These are phyloP conservation scores for Sander vitreus DNA, from an alignment of 2,113 vertebrate species.

Conservation along the genomic window DNA sequence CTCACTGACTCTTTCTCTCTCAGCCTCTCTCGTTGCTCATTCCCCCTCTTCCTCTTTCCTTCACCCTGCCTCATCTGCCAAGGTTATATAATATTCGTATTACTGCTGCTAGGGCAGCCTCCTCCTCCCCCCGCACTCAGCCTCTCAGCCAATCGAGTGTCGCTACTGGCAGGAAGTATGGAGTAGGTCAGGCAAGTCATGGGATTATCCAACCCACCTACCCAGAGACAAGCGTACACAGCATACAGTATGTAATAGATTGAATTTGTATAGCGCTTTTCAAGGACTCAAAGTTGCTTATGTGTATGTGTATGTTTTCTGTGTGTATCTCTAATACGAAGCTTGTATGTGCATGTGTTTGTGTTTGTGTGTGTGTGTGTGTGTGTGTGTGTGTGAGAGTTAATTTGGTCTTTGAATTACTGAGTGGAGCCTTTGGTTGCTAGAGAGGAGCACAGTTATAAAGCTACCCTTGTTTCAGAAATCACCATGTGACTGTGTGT, in stretches of 20 bases:
- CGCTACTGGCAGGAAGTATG: conserved; percentile 59
- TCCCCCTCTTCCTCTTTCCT: conserved; percentile 25
- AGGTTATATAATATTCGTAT: conserved; percentile 77
- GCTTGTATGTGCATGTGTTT: background rate
- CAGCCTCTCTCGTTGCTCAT: conserved; percentile 13
- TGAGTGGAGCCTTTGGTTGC: conserved; percentile 52
- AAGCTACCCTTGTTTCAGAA: conserved; percentile 71
- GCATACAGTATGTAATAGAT: background rate
- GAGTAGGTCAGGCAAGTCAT: conserved; percentile 80
- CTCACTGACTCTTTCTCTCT: conserved; percentile 21
- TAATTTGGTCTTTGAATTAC: conserved; percentile 49
- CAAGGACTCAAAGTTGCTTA: too few relatives aligned
- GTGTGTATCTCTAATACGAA: conserved; percentile 41
- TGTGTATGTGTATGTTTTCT: conserved; percentile 37
- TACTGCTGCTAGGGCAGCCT: conserved; percentile 45
- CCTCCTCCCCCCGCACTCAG: background rate
- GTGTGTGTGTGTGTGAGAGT: conserved; percentile 14
- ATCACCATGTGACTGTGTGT: conserved; percentile 68
- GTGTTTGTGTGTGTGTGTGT: conserved; percentile 1
- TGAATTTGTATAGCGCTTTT: too few relatives aligned
- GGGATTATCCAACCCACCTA: conserved; percentile 83
- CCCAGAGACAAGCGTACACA: conserved; percentile 60
- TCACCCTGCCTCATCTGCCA: conserved; percentile 54
- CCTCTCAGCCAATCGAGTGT: conserved; percentile 69
- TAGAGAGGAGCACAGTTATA: conserved; percentile 56